Evolutionary conservation across 2,888 invertebrate species (phyloP).

Genomic region (Brassicogethes aeneus): DNA sequence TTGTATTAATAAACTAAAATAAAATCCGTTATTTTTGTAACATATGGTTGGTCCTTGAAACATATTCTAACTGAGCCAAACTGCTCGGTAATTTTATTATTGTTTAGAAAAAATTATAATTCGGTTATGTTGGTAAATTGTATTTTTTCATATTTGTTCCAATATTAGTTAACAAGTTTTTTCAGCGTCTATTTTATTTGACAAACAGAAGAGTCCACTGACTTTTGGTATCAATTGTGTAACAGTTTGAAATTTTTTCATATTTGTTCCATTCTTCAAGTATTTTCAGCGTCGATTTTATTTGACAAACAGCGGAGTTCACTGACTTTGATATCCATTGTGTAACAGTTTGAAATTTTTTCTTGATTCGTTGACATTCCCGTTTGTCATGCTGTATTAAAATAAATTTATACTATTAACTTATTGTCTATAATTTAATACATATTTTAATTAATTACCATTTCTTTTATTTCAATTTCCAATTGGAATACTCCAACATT

Average conservation of each 20-base stretch:
- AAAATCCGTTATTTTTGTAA: constrained; percentile 33
- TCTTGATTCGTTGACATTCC: constrained; percentile 37
- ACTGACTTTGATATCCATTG: background rate
- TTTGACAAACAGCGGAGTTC: constrained; percentile 30
- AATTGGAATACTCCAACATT: too few species aligned
- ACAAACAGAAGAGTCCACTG: too few species aligned
- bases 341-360: background rate
- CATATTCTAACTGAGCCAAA: constrained; percentile 24
- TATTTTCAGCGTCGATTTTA: constrained; percentile 20
- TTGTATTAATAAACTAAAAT: constrained; percentile 22
- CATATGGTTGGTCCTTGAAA: constrained; percentile 37
- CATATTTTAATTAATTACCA: constrained; percentile 10
- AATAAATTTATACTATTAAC: constrained; percentile 40
- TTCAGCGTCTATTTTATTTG: too few species aligned
- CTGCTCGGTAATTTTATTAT: constrained; percentile 30
- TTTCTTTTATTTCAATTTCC: constrained; percentile 7
- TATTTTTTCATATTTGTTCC: background rate
- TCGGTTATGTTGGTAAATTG: constrained; percentile 18
- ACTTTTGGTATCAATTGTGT: constrained; percentile 5
- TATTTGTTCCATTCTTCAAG: too few species aligned
- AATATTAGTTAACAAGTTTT: too few species aligned
- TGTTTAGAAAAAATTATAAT: constrained; percentile 28
- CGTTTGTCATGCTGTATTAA: constrained; percentile 40
- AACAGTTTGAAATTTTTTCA: too few species aligned
- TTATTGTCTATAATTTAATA: constrained; percentile 30